Evolutionary conservation across 2,888 invertebrate species (phyloP).

Genomic region (Eupithecia vulgata): DNA sequence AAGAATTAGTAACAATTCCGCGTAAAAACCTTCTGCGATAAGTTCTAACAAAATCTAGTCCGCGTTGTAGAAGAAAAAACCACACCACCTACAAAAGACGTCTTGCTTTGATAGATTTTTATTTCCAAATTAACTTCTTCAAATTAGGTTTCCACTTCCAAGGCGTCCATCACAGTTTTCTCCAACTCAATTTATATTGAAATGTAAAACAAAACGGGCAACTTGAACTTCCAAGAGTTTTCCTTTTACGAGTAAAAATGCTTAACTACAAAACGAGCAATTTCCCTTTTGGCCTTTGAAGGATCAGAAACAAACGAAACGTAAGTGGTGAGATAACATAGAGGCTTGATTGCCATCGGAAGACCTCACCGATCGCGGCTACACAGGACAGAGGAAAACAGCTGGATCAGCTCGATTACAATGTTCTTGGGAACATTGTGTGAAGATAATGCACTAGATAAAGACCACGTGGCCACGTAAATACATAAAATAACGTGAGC

Average conservation of each 20-base stretch:
- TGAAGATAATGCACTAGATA: neutral
- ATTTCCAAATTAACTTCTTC: slow-evolving; percentile 17
- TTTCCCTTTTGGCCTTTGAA: slow-evolving; percentile 43
- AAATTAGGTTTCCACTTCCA: slow-evolving; percentile 21
- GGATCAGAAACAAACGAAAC: slow-evolving; percentile 44
- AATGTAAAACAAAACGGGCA: slow-evolving; percentile 37
- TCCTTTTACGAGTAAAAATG: slow-evolving; percentile 36
- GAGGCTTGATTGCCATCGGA: slow-evolving; percentile 54
- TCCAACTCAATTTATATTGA: slow-evolving; percentile 31
- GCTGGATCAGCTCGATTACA: neutral
- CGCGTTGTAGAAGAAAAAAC: no score
- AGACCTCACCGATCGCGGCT: slow-evolving; percentile 40
- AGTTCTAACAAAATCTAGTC: no score
- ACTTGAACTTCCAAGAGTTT: slow-evolving; percentile 33
- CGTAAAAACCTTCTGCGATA: no score
- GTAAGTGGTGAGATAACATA: slow-evolving; percentile 47
- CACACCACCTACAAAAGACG: no score
- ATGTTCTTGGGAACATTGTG: neutral
- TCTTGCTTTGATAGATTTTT: no score
- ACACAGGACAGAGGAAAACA: neutral
- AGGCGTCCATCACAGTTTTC: slow-evolving; percentile 25
- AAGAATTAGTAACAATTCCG: no score
- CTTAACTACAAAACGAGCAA: slow-evolving; percentile 35
- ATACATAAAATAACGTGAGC: neutral
- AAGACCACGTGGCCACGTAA: neutral